Evolutionary conservation across 2,888 invertebrate genomes (phyloP).

Genomic region (Lithophane socia): DNA sequence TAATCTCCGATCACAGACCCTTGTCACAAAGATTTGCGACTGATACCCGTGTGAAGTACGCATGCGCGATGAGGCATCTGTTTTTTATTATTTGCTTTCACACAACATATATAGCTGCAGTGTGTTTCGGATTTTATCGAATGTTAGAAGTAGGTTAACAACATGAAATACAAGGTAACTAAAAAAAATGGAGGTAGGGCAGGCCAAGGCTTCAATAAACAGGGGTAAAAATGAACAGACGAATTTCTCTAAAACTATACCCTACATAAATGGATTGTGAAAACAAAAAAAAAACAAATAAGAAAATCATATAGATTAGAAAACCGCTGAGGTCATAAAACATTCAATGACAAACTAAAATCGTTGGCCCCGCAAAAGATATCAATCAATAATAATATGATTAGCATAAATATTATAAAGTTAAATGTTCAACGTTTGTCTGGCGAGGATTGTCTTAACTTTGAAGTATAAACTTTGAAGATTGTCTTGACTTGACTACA

Average conservation of each 20-base stretch:
- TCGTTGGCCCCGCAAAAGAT: slow-evolving; percentile 19
- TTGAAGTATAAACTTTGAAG: neutral
- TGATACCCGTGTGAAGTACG: slow-evolving; percentile 75
- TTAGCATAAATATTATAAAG: slow-evolving; percentile 2
- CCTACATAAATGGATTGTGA: neutral
- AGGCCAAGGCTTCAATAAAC: neutral
- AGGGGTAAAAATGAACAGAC: neutral
- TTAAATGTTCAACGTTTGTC: slow-evolving; percentile 1
- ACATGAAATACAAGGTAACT: neutral
- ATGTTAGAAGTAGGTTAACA: neutral
- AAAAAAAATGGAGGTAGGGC: neutral
- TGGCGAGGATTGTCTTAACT: neutral
- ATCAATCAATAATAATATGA: slow-evolving; percentile 22
- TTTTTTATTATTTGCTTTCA: slow-evolving; percentile 54
- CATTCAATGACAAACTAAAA: slow-evolving; percentile 17
- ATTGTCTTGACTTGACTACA: neutral
- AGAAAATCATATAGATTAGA: neutral
- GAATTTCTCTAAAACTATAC: neutral
- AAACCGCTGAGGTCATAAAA: slow-evolving; percentile 17
- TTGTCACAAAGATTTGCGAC: slow-evolving; percentile 78
- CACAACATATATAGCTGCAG: slow-evolving; percentile 23
- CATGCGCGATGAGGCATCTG: slow-evolving; percentile 33
- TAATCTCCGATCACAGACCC: slow-evolving; percentile 77
- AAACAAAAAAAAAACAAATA: neutral
- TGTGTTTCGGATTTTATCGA: neutral